Conservation (phyloP, 2,888 invertebrate species). For the Panopea generosa region DNA sequence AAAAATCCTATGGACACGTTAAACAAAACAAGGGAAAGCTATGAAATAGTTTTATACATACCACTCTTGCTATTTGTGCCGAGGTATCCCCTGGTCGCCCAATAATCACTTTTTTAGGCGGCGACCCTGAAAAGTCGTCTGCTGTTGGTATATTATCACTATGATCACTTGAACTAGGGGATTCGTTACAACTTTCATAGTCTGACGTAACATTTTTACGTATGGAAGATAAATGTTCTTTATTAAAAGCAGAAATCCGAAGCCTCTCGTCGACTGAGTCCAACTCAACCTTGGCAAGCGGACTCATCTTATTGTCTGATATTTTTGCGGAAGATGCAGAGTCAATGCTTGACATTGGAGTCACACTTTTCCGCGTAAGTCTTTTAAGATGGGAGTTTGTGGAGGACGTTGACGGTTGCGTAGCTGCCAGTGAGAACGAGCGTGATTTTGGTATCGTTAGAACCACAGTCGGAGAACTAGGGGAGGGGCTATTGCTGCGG, state of each 20-base stretch:
- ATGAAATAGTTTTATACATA: too few relatives aligned
- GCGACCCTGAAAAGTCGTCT: conserved; percentile 73
- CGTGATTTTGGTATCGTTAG: conserved; percentile 84
- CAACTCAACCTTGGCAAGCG: conserved; percentile 63
- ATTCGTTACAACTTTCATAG: conserved; percentile 85
- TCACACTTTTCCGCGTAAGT: conserved; percentile 74
- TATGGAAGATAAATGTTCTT: conserved; percentile 66
- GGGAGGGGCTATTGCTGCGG: conserved; percentile 83
- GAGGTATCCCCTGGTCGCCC: conserved; percentile 48
- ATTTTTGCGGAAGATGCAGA: conserved; percentile 14
- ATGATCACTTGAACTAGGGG: conserved; percentile 85
- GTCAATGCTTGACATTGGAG: conserved; percentile 51
- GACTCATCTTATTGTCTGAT: conserved; percentile 60
- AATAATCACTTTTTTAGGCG: conserved; percentile 72
- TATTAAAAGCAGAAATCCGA: conserved; percentile 54
- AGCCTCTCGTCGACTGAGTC: conserved; percentile 60
- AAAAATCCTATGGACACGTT: too few relatives aligned
- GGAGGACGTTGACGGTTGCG: conserved; percentile 58
- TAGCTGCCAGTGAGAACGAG: conserved; percentile 81
- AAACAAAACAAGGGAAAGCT: too few relatives aligned
- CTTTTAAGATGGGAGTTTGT: conserved; percentile 70
- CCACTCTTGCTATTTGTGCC: conserved; percentile 53
- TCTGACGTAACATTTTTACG: conserved; percentile 82
- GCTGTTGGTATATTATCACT: conserved; percentile 80
- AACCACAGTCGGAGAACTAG: conserved; percentile 79